Conservation (phyloP, 2,797 vertebrate species). For the Cyclopterus lumpus region DNA sequence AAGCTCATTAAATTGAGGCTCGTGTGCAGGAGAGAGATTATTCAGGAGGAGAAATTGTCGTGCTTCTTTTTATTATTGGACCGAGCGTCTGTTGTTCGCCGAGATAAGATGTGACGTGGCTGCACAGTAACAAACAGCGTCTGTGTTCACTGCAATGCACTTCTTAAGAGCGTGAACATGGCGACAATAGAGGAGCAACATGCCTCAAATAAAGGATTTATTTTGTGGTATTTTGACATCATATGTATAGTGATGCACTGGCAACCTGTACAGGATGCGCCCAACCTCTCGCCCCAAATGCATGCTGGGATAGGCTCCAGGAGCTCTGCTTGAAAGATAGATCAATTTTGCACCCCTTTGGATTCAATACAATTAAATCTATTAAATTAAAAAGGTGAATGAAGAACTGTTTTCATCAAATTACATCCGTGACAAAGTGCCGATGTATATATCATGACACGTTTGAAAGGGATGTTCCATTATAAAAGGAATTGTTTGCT, state of each 20-base stretch:
- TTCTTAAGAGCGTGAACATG: background rate
- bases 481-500: background rate
- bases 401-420: too few species aligned
- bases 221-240: slow-evolving; percentile 4
- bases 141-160: background rate
- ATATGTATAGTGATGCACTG: background rate
- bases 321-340: too few species aligned
- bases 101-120: background rate
- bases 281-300: background rate
- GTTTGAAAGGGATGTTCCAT: background rate
- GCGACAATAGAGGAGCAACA: background rate
- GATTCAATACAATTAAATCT: too few species aligned
- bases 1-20: slow-evolving; percentile 67
- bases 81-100: slow-evolving; percentile 52
- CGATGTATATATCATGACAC: background rate
- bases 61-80: slow-evolving; percentile 56
- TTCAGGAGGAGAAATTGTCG: slow-evolving; percentile 44
- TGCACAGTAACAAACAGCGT: background rate
- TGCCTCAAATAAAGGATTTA: background rate
- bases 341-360: too few species aligned
- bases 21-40: slow-evolving; percentile 59
- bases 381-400: too few species aligned
- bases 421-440: background rate
- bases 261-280: background rate
- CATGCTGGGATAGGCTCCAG: slow-evolving; percentile 6